Base-by-base conservation (phyloP, 2,113 vertebrate genomes). In the Forbesichthys agassizii region DNA sequence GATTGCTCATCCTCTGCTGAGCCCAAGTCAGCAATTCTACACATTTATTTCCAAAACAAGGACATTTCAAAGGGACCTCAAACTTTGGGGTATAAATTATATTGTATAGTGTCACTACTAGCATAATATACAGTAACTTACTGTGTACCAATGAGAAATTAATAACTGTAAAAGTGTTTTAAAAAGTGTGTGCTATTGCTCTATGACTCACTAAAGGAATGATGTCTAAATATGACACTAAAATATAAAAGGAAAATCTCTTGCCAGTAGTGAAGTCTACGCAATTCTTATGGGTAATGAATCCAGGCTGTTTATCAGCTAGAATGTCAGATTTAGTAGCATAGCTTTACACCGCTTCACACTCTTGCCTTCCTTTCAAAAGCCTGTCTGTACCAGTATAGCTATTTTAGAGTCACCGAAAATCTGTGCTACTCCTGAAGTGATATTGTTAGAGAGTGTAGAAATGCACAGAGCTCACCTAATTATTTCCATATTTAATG, bases 251-350 rank as follows among this genome's bases (percentile, higher is more conserved):
- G 58, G 61, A 72, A 59, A 64, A 3, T 8, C 16, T 74, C 54
- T 86, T 1, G 20, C 71, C 76, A 0, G 56, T 14, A 54, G 78
- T 56, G 78, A 77, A 86, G 56, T 10, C 56, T 74, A 67, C 0
- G 1, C 36, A 6, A 42, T 83, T 3, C 27, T 27, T 27, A 27
- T 3, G 27, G 27, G 27, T 3, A 84, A 89, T 86, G 78, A 84
- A 88, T 80, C 80, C 64, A 47, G 48, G 71, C 81, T 84, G 73
- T 86, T 88, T 78, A 83, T 81, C 77, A 76, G 64, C 55, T 20
- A 63, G 74, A 42, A 42, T 6, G 5, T 42, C 36, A 42, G 36
- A 61, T 84, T 86, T 84, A 82, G 87, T 89, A 86, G 87, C 87
- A 89, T 87, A 86, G 66, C 68, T 86, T 78, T 49, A 67, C 36